phyloP scores from a whole-genome alignment of 2,888 invertebrate genomes.

The Polyommatus icarus region DNA sequence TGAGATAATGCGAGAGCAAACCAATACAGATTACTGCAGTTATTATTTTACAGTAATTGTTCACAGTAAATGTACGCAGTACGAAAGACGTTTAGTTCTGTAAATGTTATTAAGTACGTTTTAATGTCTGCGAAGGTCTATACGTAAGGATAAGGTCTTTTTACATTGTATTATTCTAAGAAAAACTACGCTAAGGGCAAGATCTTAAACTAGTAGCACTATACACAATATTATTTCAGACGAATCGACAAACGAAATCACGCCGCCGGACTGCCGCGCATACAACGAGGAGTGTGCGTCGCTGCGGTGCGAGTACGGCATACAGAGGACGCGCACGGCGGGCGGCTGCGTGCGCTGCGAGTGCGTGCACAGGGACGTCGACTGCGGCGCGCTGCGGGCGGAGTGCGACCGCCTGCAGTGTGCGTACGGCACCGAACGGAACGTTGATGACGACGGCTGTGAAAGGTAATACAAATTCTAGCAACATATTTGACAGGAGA shows the following conservation, averaged over 20 bases:
- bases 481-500: neutral
- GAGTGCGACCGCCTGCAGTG: slow-evolving; percentile 85
- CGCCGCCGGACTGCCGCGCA: slow-evolving; percentile 71
- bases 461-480: slow-evolving; percentile 48
- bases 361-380: slow-evolving; percentile 55
- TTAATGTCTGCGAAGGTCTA: neutral
- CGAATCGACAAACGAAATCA: slow-evolving; percentile 50
- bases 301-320: slow-evolving; percentile 86
- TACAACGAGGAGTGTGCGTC: slow-evolving; percentile 82
- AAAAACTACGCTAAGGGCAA: too few relatives aligned
- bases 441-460: slow-evolving; percentile 53
- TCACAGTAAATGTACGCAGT: too few relatives aligned
- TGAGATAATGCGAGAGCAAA: neutral
- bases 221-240: neutral
- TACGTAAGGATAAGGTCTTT: too few relatives aligned
- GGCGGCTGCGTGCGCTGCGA: slow-evolving; percentile 85
- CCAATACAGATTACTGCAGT: too few relatives aligned
- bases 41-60: too few relatives aligned
- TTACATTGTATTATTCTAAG: too few relatives aligned
- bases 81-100: too few relatives aligned
- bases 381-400: slow-evolving; percentile 79
- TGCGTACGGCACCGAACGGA: slow-evolving; percentile 84
- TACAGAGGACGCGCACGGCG: slow-evolving; percentile 75
- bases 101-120: neutral
- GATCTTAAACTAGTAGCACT: too few relatives aligned